Evolutionary conservation across 2,888 invertebrate genomes (phyloP), one percentile per base, ranked within the genome.

Genomic region (Drosophila helvetica): DNA sequence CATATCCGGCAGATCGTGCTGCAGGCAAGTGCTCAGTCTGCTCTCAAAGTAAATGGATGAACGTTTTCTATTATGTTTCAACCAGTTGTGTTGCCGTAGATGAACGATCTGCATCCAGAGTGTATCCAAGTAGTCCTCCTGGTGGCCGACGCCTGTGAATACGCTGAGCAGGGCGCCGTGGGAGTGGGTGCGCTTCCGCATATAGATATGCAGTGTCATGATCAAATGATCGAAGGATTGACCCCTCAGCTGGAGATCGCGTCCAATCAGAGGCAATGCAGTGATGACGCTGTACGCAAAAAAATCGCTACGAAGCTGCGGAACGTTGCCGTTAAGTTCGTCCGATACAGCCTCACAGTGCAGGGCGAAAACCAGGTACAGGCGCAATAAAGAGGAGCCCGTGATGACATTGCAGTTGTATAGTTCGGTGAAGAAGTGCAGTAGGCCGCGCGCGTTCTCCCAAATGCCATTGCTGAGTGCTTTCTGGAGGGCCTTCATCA

Each of bases 321-420:
- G 98, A 1, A 97, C 97, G 70, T 95, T 95, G 90, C 98, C 97
- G 90, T 2, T 9, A 9, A 9, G 1, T 7, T 52, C 9, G 0
- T 42, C 30, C 2, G 8, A 10, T 1, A 68, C 69, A 19, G 19
- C 19, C 19, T 19, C 19, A 10, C 18, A 52, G 4, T 7, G 15
- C 9, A 10, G 9, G 25, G n/a, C 95, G 93, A 99, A 95, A 73
- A 95, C 96, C 91, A 98, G 97, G 84, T 98, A 94, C 65, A 99
- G 93, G 78, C 97, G 96, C 81, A 99, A 92, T 58, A 99, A 92
- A 1, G 99, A 98, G 17, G 96, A 95, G 3, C 97, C 96, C 22
- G 98, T 97, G 67, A 99, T 93, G 10, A 99, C 99, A 90, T 98
- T 98, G 85, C 98, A 98, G 92, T 99, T 99, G 0, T 98, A 98